These are phyloP conservation scores for Hylia prasina DNA, from an alignment of 2,113 vertebrate genomes.

Conservation along the genomic window DNA sequence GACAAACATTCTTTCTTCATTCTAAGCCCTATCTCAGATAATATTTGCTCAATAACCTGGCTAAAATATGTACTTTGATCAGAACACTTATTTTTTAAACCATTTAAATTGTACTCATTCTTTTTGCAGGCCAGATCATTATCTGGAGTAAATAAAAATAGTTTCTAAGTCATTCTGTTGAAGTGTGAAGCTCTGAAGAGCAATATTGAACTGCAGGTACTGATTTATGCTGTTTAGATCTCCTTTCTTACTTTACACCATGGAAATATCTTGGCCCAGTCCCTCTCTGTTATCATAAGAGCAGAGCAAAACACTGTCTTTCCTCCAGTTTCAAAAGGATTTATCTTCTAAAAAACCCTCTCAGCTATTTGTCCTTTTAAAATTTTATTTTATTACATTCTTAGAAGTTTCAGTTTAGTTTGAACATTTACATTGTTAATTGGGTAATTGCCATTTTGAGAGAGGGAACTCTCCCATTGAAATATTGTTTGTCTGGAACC, in stretches of 20 bases:
- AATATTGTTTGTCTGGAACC: neutral
- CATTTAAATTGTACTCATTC: neutral
- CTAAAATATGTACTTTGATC: neutral
- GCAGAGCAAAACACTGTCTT: neutral
- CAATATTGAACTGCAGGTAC: neutral
- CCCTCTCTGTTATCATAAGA: neutral
- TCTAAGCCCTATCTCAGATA: neutral
- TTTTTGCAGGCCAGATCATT: neutral
- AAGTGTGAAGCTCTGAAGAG: neutral
- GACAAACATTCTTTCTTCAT: slow-evolving; percentile 1
- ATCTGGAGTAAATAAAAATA: neutral
- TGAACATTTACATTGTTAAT: neutral
- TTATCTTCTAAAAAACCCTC: neutral
- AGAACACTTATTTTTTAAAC: neutral
- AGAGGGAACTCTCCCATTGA: neutral
- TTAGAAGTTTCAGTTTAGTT: neutral
- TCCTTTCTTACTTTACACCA: neutral
- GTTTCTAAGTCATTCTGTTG: neutral
- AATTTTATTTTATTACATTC: neutral
- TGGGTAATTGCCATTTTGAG: neutral
- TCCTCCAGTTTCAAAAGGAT: neutral
- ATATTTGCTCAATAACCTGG: neutral
- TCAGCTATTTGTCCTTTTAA: neutral
- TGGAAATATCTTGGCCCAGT: neutral
- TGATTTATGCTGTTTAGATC: neutral